Evolutionary conservation across 92 coral and sea anemone genomes (phyloP).

Genomic region (Bergia sp.): DNA sequence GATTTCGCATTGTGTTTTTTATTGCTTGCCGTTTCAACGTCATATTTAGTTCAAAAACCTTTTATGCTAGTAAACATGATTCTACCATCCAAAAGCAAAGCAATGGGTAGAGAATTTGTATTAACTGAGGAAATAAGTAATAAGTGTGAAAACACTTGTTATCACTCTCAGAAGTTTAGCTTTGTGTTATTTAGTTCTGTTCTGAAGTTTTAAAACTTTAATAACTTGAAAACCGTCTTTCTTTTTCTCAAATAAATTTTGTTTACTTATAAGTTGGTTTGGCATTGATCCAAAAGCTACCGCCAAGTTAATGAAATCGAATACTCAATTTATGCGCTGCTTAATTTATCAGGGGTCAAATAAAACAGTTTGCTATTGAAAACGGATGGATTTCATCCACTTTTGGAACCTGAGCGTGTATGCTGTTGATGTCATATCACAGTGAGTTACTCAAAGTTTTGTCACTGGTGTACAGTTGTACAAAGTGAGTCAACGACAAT

Average conservation of each 20-base stretch:
- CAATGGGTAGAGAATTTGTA: neutral
- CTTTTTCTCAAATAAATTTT: too few species aligned
- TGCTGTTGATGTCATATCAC: too few species aligned
- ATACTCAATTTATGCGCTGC: neutral
- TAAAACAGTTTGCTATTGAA: too few species aligned
- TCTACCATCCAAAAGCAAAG: neutral
- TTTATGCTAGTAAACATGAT: neutral
- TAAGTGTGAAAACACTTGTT: neutral
- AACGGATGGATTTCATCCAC: too few species aligned
- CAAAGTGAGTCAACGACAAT: too few species aligned
- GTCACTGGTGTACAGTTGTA: too few species aligned
- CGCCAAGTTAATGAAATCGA: neutral
- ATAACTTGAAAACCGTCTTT: neutral
- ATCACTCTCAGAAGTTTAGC: neutral
- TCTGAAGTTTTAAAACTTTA: too few species aligned
- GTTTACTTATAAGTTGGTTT: neutral
- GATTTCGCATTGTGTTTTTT: neutral
- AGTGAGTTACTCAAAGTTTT: too few species aligned
- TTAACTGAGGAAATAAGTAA: neutral
- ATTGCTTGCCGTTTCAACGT: neutral
- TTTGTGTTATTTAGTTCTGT: neutral
- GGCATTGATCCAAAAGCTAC: neutral
- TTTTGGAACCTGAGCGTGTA: too few species aligned
- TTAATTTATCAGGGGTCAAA: too few species aligned
- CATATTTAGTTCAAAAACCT: neutral